phyloP scores from a whole-genome alignment of 1,140 invertebrate genomes.

The Muscidifurax raptorellus region DNA sequence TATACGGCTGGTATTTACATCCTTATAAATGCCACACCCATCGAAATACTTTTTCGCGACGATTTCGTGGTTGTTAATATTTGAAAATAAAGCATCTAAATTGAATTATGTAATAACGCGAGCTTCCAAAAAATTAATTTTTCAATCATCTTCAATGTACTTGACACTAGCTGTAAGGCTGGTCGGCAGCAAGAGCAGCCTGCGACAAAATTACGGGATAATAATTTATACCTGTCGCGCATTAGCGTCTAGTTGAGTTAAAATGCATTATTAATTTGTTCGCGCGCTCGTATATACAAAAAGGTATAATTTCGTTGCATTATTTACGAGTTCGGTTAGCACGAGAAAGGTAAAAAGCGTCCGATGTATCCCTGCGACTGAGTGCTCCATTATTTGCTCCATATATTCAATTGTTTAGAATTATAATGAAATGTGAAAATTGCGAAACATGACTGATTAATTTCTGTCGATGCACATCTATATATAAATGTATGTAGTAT shows the following conservation, averaged over 20 bases:
- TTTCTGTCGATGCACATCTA: background rate
- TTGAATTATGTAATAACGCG: too few relatives aligned
- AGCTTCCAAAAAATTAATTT: too few relatives aligned
- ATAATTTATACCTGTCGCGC: background rate
- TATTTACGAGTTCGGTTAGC: background rate
- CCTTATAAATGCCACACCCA: too few relatives aligned
- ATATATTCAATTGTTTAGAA: background rate
- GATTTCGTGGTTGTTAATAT: too few relatives aligned
- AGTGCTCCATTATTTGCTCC: background rate
- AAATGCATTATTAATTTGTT: background rate
- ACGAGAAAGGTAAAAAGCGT: background rate
- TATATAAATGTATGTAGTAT: background rate
- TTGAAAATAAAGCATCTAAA: too few relatives aligned
- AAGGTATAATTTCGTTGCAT: background rate
- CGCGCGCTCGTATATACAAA: too few relatives aligned
- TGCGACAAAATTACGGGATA: background rate
- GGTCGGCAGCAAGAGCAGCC: background rate
- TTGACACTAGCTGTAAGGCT: background rate
- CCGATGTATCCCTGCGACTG: background rate
- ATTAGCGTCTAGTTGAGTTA: background rate
- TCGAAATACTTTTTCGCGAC: too few relatives aligned
- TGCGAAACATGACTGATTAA: background rate
- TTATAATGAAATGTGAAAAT: background rate
- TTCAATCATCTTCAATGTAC: too few relatives aligned
- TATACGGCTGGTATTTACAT: too few relatives aligned